Conservation (phyloP, 1,140 invertebrate genomes). For the Triops longicaudatus region DNA sequence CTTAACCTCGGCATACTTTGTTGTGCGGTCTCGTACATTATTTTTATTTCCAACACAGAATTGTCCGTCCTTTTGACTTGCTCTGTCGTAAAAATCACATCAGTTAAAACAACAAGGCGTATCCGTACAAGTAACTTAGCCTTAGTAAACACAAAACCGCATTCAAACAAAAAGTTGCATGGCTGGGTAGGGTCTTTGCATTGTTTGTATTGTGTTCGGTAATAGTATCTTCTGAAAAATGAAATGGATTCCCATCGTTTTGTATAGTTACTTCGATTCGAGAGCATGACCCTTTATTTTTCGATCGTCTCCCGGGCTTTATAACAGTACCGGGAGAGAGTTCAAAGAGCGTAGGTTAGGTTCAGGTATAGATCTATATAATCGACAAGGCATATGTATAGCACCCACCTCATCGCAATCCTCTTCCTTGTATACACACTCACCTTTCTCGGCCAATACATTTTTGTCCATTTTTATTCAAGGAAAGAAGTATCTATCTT, state of each 20-base stretch:
- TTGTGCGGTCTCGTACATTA: too few species aligned
- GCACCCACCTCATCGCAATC: neutral
- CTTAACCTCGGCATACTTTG: too few species aligned
- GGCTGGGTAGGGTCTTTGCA: neutral
- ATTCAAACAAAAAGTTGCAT: neutral
- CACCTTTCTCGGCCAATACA: neutral
- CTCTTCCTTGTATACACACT: neutral
- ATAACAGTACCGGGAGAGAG: neutral
- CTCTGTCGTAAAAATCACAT: neutral
- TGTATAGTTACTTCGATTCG: neutral
- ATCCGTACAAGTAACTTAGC: neutral
- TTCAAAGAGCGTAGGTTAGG: neutral
- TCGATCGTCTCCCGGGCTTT: neutral
- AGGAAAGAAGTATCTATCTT: slow-evolving; percentile 8
- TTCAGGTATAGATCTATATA: neutral
- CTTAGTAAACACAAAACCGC: neutral
- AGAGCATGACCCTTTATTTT: neutral
- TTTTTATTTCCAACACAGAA: too few species aligned
- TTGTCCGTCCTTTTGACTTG: too few species aligned
- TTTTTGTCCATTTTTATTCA: neutral
- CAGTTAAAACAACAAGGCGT: neutral
- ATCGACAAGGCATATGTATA: neutral
- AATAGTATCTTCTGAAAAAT: neutral
- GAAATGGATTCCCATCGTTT: slow-evolving; percentile 6
- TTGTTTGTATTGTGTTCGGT: neutral